Evolutionary conservation across 2,113 vertebrate genomes (phyloP), one percentile per base, ranked within the genome.

Genomic region (Paratilapia polleni): DNA sequence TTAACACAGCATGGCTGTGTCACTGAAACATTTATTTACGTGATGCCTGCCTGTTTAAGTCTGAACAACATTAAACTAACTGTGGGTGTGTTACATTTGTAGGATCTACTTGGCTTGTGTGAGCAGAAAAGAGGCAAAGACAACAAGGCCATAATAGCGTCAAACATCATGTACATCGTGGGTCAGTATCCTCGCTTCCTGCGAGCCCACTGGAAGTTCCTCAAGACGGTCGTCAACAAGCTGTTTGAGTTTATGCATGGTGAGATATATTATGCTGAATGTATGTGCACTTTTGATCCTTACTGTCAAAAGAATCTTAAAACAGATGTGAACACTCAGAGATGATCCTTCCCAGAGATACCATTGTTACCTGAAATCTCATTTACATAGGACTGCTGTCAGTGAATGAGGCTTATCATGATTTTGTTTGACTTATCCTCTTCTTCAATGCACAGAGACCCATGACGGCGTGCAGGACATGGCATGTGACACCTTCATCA

Each of bases 121-220:
- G 98, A 99, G 93, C 98, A 99, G 93, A 99, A 99, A 89, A 96
- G 98, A 95, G 98, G 98, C 26, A 99, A 99, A 94, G 98, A 99
- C 96, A 99, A 99, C 92, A 99, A 99, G 96, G 98, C 98, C 88
- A 99, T 99, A 93, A 99, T 99, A 70, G 98, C 98, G 78, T 99
- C 98, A 83, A 99, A 99, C 95, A 99, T 99, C 88, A 99, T 99
- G 98, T 99, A 99, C 64, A 99, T 99, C 81, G 98, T 99, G 80
- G 98, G 98, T 89, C 98, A 99, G 94, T 99, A 99, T 92, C 98
- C 98, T 78, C 96, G 98, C 6, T 99, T 99, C 89, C 95, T 99
- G 92, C 96, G 98, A 94, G 98, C 98, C 77, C 98, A 99, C 89
- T 99, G 98, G 98, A 99, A 99, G 88, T 99, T 99, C 94, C 96